phyloP scores from a whole-genome alignment of 2,797 vertebrate genomes.

The Falco novaeseelandiae region DNA sequence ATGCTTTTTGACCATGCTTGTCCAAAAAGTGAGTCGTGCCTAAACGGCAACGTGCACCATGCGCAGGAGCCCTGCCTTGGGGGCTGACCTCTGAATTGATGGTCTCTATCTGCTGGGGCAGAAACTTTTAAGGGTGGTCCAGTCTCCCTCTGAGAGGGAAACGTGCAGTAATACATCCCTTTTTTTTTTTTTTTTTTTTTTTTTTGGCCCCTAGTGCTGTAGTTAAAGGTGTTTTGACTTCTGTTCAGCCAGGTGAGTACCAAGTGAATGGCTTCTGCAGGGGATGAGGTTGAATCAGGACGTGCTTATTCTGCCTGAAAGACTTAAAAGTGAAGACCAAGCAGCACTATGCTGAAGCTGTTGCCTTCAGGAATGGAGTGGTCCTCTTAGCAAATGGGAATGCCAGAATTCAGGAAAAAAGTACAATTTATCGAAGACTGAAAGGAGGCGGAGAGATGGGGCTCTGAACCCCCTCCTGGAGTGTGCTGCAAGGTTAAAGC shows the following conservation, averaged over 20 bases:
- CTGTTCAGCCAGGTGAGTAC: not conserved
- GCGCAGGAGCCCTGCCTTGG: not conserved
- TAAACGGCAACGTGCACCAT: not conserved
- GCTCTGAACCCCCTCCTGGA: not conserved
- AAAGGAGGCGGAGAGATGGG: not conserved
- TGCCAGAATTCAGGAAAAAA: not conserved
- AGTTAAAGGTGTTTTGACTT: not conserved
- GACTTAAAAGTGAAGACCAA: not conserved
- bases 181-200: not conserved
- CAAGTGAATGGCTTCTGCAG: not conserved
- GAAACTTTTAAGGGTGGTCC: not conserved
- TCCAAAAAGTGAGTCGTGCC: not conserved
- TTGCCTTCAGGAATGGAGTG: not conserved
- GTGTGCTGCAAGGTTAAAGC: not conserved
- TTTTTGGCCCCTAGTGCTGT: not conserved
- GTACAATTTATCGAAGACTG: not conserved
- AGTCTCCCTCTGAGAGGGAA: not conserved
- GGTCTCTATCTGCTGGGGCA: not conserved
- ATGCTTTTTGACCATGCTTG: not conserved
- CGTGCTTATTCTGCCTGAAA: not conserved
- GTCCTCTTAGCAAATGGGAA: not conserved
- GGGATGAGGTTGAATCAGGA: not conserved
- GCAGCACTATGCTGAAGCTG: not conserved
- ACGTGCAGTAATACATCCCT: not conserved
- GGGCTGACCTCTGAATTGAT: not conserved